Conservation (phyloP, 2,113 vertebrate genomes). For the Alligator mississippiensis region DNA sequence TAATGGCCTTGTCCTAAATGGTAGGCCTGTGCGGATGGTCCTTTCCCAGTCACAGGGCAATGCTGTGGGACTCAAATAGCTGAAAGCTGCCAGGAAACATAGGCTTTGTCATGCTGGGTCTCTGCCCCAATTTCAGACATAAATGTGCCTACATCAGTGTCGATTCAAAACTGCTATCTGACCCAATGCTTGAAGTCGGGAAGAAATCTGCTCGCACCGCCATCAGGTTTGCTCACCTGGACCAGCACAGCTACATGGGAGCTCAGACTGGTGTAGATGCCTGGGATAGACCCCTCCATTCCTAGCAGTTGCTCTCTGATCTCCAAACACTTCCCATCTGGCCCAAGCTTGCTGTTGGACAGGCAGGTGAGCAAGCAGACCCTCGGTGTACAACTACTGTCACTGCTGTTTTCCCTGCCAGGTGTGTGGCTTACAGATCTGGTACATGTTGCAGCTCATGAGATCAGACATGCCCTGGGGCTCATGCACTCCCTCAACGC, state of each 20-base stretch:
- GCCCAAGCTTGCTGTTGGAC: not conserved
- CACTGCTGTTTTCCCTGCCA: slow-evolving; percentile 22
- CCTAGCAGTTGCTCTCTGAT: not conserved
- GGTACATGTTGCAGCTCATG: slow-evolving; percentile 94
- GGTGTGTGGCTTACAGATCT: slow-evolving; percentile 97
- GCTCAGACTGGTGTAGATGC: not conserved
- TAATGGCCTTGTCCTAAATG: not conserved
- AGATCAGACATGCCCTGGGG: slow-evolving; percentile 93
- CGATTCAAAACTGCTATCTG: not conserved
- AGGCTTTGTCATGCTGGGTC: not conserved
- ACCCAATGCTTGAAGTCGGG: not conserved
- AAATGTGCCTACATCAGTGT: not conserved
- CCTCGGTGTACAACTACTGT: accelerated
- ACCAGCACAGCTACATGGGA: not conserved
- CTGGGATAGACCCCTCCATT: accelerated
- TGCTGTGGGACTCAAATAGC: not conserved
- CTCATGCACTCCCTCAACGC: slow-evolving; percentile 95
- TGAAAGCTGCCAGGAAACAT: not conserved
- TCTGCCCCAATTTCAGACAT: accelerated
- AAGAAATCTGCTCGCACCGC: not conserved
- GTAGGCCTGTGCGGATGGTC: not conserved
- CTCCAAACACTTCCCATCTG: not conserved
- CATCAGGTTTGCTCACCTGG: not conserved
- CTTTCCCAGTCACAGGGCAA: not conserved
- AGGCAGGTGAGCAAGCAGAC: not conserved